Evolutionary conservation across 2,888 invertebrate species (phyloP).

Genomic region (Diploptera punctata): DNA sequence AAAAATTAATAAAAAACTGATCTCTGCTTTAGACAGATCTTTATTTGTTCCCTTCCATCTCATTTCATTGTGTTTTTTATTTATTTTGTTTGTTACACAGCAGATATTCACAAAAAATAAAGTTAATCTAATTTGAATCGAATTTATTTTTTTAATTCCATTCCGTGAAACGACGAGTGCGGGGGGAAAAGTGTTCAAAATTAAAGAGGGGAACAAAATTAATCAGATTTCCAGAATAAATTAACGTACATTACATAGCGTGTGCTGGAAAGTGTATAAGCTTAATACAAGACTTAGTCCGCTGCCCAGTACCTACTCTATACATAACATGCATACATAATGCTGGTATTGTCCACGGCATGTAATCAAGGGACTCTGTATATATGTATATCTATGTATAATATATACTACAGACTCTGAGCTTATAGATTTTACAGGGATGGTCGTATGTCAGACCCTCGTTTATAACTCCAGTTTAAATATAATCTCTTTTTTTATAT

Average conservation of each 20-base stretch:
- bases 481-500: no score
- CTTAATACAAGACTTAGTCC: conserved; percentile 29
- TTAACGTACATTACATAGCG: conserved; percentile 31
- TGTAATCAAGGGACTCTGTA: conserved; percentile 28
- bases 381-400: neutral
- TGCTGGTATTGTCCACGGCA: conserved; percentile 20
- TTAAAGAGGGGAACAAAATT: conserved; percentile 33
- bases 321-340: conserved; percentile 32
- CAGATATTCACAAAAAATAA: conserved; percentile 26
- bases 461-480: no score
- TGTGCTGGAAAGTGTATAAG: conserved; percentile 19
- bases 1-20: conserved; percentile 20
- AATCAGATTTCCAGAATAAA: conserved; percentile 40
- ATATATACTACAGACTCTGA: no score
- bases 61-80: conserved; percentile 21
- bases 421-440: conserved; percentile 8
- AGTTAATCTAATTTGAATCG: conserved; percentile 35
- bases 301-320: neutral
- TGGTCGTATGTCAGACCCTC: neutral
- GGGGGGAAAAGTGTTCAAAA: conserved; percentile 17
- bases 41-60: conserved; percentile 26
- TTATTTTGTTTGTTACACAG: conserved; percentile 1
- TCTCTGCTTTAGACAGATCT: conserved; percentile 22
- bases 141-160: conserved; percentile 33
- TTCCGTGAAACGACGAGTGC: conserved; percentile 16